Percentiles rank a stretch among this genome's conserved stretches.
Conservation (phyloP, 2,888 invertebrate genomes). For the Chymomyza fuscimana region DNA sequence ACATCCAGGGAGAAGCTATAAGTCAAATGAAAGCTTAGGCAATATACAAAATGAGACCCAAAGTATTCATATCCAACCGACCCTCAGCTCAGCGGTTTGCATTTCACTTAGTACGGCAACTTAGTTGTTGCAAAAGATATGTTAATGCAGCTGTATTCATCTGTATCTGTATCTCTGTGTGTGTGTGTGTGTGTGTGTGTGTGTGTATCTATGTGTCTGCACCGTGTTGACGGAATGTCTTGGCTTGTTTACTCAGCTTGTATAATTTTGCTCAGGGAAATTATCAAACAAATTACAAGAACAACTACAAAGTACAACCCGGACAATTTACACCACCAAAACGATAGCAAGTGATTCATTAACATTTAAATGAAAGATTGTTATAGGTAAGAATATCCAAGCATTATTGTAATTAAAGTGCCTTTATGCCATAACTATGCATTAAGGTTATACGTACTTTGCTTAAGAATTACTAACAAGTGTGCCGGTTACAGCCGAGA, state of each 20-base stretch:
- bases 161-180: background rate
- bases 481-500: too few species aligned
- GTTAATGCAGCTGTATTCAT: constrained; percentile 39
- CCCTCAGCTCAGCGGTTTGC: constrained; percentile 44
- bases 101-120: constrained; percentile 35
- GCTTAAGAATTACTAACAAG: too few species aligned
- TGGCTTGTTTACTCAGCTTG: constrained; percentile 50
- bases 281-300: constrained; percentile 64
- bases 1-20: background rate
- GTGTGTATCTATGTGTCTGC: constrained; percentile 1
- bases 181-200: too few species aligned
- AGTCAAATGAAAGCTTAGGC: background rate
- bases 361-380: background rate
- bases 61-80: background rate
- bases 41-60: background rate
- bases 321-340: constrained; percentile 9
- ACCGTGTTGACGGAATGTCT: constrained; percentile 50
- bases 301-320: background rate
- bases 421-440: background rate
- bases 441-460: background rate
- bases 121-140: constrained; percentile 52
- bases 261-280: constrained; percentile 50
- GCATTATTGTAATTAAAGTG: constrained; percentile 12
- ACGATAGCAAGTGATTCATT: constrained; percentile 15
- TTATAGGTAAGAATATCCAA: background rate